Percentiles rank a stretch among this genome's conserved stretches.
Conservation (phyloP, 2,888 invertebrate genomes). For the Heliconius erato region DNA sequence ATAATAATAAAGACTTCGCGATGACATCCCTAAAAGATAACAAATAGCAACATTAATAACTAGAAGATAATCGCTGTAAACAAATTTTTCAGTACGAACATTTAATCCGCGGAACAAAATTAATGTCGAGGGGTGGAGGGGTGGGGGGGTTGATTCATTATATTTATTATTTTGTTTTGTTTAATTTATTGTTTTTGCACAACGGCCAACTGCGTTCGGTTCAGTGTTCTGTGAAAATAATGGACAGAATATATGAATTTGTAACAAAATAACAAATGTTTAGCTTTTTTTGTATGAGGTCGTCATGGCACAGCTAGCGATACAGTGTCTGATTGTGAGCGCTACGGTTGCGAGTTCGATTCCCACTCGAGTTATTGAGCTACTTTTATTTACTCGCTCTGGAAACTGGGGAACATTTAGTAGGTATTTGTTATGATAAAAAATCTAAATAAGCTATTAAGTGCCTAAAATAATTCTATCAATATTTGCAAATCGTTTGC, state of each 20-base stretch:
- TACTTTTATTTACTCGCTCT: no score
- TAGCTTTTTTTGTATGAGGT: not conserved
- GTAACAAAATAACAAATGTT: not conserved
- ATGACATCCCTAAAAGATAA: constrained; percentile 35
- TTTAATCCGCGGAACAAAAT: constrained; percentile 39
- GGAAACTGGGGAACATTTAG: no score
- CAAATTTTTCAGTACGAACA: constrained; percentile 34
- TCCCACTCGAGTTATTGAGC: no score
- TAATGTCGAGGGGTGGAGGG: constrained; percentile 6
- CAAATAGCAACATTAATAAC: constrained; percentile 46
- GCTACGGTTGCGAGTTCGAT: no score
- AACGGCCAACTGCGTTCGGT: not conserved
- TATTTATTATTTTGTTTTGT: constrained; percentile 25
- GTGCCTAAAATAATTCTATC: no score
- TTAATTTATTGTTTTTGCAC: constrained; percentile 26
- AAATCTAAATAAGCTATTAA: no score
- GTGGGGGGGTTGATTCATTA: constrained; percentile 20
- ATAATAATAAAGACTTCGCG: not conserved
- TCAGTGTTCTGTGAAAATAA: not conserved
- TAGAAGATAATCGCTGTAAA: constrained; percentile 40
- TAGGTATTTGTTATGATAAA: no score
- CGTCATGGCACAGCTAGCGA: not conserved
- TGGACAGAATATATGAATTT: not conserved
- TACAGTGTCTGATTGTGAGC: no score
- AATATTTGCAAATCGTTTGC: no score